Evolutionary conservation across 2,797 vertebrate genomes (phyloP), one percentile per base, ranked within the genome.

Genomic region (Channallabes apus): DNA sequence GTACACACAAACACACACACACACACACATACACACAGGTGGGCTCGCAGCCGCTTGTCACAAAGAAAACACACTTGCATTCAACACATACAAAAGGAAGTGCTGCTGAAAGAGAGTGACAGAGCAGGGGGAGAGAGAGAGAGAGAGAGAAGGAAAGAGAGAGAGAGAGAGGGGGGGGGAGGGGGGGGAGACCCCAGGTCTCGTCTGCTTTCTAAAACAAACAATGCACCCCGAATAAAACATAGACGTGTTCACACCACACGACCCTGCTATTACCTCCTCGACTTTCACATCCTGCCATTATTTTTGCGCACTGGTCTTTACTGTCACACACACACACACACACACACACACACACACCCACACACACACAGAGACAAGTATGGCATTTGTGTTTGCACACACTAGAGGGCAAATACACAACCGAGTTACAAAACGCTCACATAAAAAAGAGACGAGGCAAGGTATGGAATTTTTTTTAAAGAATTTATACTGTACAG

Each of bases 81-180:
- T 86, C 88, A 88, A 81, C 35, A 59, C 17, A 64, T 85, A 90
- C 83, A 85, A 83, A 88, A 85, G 79, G 38, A 84, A 75, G 27
- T 65, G 67, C 35, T 85, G 83, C 80, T 84, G 72, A 41, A 62
- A 69, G 32, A 83, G 27, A 85, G 51, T 11, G 35, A 79, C 58
- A 79, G 9, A 61, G 58, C 11, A 62, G 58, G 12, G 7, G 35
- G 73, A 12, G 24, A 6, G 71, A 1, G 54, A 12, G 32, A 35
- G 56, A 35, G 27, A 18, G 75, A 14, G 75, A 7, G 54, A 22
- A 29, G 6, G 27, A 35, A 51, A 59, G 71, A 1, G 54, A 12
- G 32, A 35, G 56, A 35, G 27, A 18, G 75, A 14, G 75, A 7
- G 54, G n/a, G n/a, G n/a, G n/a, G n/a, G n/a, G n/a, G n/a, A 22